Evolutionary conservation across 1,140 invertebrate genomes (phyloP), one percentile per base, ranked within the genome.

Genomic region (Condylostylus longicornis): DNA sequence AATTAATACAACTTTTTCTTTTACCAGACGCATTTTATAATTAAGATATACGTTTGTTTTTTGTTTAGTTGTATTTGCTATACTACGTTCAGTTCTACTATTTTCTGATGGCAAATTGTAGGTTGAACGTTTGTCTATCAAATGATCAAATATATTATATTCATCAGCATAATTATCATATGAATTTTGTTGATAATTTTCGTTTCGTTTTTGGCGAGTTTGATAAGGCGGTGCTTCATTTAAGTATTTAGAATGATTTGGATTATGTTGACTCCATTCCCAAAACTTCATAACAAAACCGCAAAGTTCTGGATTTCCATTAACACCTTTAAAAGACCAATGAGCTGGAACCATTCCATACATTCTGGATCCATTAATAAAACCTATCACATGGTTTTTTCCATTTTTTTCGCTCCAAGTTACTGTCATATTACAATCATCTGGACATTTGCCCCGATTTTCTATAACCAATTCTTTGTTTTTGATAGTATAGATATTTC

Each of bases 261-360:
- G 14, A 28, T 23, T 0, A 8, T 25, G 33, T 38, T 38, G 21
- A 15, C 29, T 68, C 77, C 77, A 83, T 46, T 79, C 71, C 80
- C 80, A 83, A 54, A 81, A 77, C 64, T 85, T 83, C 29, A 85
- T 59, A 17, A 79, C 72, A 62, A 82, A 83, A 1, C 79, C 79
- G 18, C 69, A 65, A 28, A 77, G 69, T 25, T 69, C 68, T 3
- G 66, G 63, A 41, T 71, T 72, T 29, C 65, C 33, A 40, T 65
- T 48, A 42, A 39, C 41, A 22, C 7, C n/a, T 36, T 57, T 59
- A 40, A 77, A 74, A 13, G 66, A 60, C 49, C 78, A 67, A n/a
- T 71, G 65, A 9, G 69, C 74, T 0, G 77, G 77, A 31, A 66
- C 67, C 62, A 78, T 77, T 2, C 70, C 74, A 48, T 72, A 79